Base-by-base conservation (phyloP, 2,113 vertebrate genomes). In the Stegostoma tigrinum region DNA sequence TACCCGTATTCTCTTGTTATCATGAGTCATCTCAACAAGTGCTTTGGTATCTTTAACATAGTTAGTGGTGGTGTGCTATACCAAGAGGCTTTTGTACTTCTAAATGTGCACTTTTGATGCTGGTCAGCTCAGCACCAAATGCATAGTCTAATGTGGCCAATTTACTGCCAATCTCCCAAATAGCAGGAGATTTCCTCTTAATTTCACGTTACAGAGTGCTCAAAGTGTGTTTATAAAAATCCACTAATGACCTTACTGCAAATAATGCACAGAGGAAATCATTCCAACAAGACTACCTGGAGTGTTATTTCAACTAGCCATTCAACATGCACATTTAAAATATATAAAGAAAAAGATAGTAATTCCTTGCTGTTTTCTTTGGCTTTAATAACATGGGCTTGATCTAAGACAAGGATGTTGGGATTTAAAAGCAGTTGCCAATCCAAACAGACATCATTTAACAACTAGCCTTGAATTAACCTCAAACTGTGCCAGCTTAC, bases 181-280 rank as follows among this genome's bases (percentile, higher is more conserved):
- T 55, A 90, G 52, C 87, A 64, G 55, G 52, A 90, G 52, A 90
- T 90, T 61, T 87, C 85, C 85, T 87, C 23, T n/a, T n/a, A n/a
- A n/a, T n/a, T n/a, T n/a, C n/a, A n/a, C n/a, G n/a, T n/a, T n/a
- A n/a, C n/a, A n/a, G n/a, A n/a, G n/a, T n/a, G n/a, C n/a, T n/a
- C n/a, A n/a, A 90, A 27, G 52, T 12, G 86, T 89, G 86, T 89
- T 89, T 48, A 38, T 83, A 83, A 89, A 90, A 90, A 90, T 27
- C 52, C 27, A 61, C 30, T 61, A 64, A 90, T 64, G 48, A 90
- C 61, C 61, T 90, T 61, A 90, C 48, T 34, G 34, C 87, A 64
- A 90, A 90, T n/a, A 64, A 90, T 90, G 87, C 48, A 83, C 80
- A 90, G 52, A 90, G 52, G 52, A 34, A 61, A 55, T 90, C 87